A percentile compares a stretch with the other conserved stretches of the same genome.
Evolutionary conservation across 2,113 vertebrate genomes (phyloP).

Genomic region (Alces alces): DNA sequence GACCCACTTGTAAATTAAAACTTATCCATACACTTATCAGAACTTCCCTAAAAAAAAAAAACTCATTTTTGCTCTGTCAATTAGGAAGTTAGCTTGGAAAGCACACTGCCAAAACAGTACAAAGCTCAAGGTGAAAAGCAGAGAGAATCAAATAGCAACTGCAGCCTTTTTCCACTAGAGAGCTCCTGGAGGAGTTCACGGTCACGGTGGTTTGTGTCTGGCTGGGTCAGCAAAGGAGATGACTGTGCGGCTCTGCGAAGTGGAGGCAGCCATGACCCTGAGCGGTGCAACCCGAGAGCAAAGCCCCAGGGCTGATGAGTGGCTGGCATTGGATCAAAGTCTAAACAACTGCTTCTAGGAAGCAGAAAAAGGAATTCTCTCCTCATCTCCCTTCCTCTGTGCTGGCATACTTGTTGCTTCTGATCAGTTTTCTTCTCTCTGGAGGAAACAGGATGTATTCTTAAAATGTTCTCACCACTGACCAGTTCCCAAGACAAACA

Average conservation of each 20-base stretch:
- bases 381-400: background rate
- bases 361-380: background rate
- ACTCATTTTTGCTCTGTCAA: background rate
- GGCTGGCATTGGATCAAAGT: background rate
- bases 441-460: background rate
- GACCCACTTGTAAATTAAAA: background rate
- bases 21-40: background rate
- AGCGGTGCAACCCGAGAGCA: background rate
- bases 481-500: background rate
- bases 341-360: background rate
- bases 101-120: background rate
- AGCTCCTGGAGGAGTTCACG: background rate
- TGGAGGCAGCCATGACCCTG: background rate
- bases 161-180: background rate
- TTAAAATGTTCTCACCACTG: background rate
- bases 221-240: background rate
- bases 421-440: background rate
- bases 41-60: background rate
- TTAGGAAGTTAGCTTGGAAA: background rate
- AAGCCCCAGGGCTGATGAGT: background rate
- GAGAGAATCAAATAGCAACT: background rate
- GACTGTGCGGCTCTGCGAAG: rapidly evolving
- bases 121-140: background rate
- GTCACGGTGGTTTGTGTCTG: background rate
- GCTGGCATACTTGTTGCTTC: background rate